Base-by-base conservation (phyloP, 2,888 invertebrate species). In the Dinocampus coccinellae region DNA sequence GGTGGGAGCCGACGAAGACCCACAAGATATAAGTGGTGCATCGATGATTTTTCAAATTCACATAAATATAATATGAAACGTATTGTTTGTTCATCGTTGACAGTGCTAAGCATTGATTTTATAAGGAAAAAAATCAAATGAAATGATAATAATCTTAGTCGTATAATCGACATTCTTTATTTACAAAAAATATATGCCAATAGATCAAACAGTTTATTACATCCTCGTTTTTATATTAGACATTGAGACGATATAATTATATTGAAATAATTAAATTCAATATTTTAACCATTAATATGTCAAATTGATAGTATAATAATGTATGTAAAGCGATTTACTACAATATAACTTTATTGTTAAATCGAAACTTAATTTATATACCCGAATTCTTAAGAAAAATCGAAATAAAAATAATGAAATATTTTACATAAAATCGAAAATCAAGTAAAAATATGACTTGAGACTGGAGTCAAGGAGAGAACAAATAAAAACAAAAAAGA, bases 1-100 rank as follows among this genome's bases (percentile, higher is more conserved):
- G 69, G 74, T 70, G 78, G 73, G 77, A 79, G 75, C 66, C 70
- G 74, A 74, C 26, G 85, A 85, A 85, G 84, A 81, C 85, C 81
- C 78, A 81, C 80, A 84, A 82, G 71, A 67, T 70, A 62, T 11
- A 52, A n/a, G 24, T 20, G 36, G 34, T 57, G 29, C 57, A 52
- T 69, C 33, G 33, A 29, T 24, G 53, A 52, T 29, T 58, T 67
- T 42, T 39, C 58, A 47, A 47, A 34, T 34, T 52, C 36, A 53
- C 39, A 29, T 60, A 60, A 47, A 53, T 10, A 11, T 16, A 53
- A 47, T 16, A 47, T 39, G 20, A 16, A 29, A 55, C 20, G 22
- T 24, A 11, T 47, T 36, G 42, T 22, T n/a, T 13, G 7, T 29
- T n/a, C n/a, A 39, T 53, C 16, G 9, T 47, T n/a, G n/a, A n/a